phyloP scores from a whole-genome alignment of 2,113 vertebrate species.

The Dendropsophus ebraccatus region DNA sequence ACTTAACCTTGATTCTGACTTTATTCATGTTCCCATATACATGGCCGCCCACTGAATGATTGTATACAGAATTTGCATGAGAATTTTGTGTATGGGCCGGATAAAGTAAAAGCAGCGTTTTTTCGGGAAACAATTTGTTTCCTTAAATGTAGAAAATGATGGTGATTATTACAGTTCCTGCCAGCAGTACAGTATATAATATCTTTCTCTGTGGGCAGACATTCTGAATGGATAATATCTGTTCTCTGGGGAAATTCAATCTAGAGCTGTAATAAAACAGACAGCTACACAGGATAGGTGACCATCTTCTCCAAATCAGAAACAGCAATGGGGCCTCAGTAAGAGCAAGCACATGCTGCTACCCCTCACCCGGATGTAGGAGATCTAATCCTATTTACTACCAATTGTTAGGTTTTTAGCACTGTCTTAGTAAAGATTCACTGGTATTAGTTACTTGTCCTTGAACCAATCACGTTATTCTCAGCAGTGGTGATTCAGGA shows the following conservation, averaged over 20 bases:
- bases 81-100: conserved; percentile 14
- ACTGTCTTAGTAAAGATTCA: neutral
- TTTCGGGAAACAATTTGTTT: conserved; percentile 45
- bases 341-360: neutral
- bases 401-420: neutral
- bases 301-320: conserved; percentile 39
- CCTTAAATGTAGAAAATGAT: conserved; percentile 38
- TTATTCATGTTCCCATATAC: neutral
- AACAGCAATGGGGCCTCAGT: neutral
- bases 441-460: neutral
- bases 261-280: conserved; percentile 33
- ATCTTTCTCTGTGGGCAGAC: neutral
- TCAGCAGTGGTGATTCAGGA: neutral
- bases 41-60: neutral
- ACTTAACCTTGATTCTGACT: neutral
- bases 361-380: neutral
- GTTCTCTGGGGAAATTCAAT: conserved; percentile 32
- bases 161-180: conserved; percentile 8
- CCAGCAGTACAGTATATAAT: conserved; percentile 14
- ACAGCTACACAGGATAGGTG: conserved; percentile 27
- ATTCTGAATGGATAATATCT: conserved; percentile 6
- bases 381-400: conserved; percentile 18
- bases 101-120: conserved; percentile 25
- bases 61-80: neutral
- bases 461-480: neutral